Evolutionary conservation across 2,797 vertebrate genomes (phyloP).

Genomic region (Microctenopoma lineatum): DNA sequence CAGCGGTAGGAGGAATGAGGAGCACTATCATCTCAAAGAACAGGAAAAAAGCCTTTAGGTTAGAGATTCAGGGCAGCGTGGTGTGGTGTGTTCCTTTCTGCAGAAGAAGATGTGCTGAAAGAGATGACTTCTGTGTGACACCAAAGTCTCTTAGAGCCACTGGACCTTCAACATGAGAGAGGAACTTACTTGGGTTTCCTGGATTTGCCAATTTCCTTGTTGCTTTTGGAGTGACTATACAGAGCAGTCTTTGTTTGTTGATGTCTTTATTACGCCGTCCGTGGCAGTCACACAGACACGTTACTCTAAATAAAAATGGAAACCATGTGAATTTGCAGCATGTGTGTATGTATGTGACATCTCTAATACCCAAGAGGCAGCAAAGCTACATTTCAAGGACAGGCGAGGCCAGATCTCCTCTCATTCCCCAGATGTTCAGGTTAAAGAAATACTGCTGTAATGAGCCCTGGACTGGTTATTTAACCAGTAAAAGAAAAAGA

Average conservation of each 20-base stretch:
- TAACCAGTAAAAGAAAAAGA: constrained; percentile 21
- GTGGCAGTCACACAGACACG: constrained; percentile 9
- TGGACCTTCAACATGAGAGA: constrained; percentile 15
- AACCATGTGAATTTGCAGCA: constrained; percentile 33
- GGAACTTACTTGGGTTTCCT: neutral
- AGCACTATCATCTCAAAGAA: constrained; percentile 48
- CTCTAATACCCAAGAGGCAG: constrained; percentile 42
- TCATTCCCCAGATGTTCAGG: constrained; percentile 43
- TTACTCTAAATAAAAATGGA: constrained; percentile 44
- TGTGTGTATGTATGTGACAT: constrained; percentile 28
- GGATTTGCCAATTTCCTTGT: constrained; percentile 7
- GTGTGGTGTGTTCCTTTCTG: constrained; percentile 33
- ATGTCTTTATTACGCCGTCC: constrained; percentile 6
- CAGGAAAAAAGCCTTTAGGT: constrained; percentile 78
- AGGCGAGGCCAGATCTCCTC: constrained; percentile 13
- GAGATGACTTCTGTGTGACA: constrained; percentile 26
- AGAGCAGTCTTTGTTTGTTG: constrained; percentile 4
- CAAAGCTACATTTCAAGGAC: constrained; percentile 53
- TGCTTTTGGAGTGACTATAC: neutral
- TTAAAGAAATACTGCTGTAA: constrained; percentile 57
- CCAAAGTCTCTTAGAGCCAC: constrained; percentile 14
- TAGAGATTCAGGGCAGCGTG: constrained; percentile 8
- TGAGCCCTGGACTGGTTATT: constrained; percentile 42
- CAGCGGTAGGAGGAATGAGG: constrained; percentile 40
- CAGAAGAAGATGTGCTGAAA: constrained; percentile 16